Conservation (phyloP, 2,797 vertebrate species). For the Eulemur coronatus region DNA sequence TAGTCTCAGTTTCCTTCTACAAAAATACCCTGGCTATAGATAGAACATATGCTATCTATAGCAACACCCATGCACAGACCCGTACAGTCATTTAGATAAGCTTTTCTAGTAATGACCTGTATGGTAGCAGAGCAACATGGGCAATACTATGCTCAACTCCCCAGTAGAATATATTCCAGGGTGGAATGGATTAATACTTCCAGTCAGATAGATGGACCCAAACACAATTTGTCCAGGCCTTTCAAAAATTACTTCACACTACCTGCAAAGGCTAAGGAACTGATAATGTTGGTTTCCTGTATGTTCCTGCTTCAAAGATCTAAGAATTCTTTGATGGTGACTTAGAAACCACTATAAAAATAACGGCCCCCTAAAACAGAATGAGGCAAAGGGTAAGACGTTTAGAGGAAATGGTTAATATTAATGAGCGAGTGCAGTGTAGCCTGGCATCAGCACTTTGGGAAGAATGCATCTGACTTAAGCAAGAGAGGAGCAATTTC, state of each 20-base stretch:
- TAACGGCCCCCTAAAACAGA: slow-evolving; percentile 3
- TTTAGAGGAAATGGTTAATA: slow-evolving; percentile 76
- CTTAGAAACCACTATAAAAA: slow-evolving; percentile 70
- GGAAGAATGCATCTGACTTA: slow-evolving; percentile 52
- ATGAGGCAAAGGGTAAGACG: slow-evolving; percentile 56
- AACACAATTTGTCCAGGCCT: slow-evolving; percentile 6
- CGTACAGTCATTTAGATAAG: neutral
- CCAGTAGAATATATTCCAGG: neutral
- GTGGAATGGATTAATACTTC: neutral
- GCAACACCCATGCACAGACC: neutral
- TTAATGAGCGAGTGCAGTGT: slow-evolving; percentile 58
- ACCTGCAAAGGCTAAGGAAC: slow-evolving; percentile 61
- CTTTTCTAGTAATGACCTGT: neutral
- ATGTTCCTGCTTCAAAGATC: slow-evolving; percentile 71
- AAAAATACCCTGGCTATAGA: neutral
- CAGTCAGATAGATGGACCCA: neutral
- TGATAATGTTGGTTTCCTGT: slow-evolving; percentile 55
- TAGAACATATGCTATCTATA: neutral
- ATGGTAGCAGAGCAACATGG: neutral
- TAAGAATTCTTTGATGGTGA: slow-evolving; percentile 77
- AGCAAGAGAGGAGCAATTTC: slow-evolving; percentile 5
- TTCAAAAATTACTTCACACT: slow-evolving; percentile 45
- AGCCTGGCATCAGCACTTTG: slow-evolving; percentile 50
- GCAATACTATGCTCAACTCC: neutral
- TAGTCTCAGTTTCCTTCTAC: neutral